Base-by-base conservation (phyloP, 2,888 invertebrate species). In the Tuberolachnus salignus region DNA sequence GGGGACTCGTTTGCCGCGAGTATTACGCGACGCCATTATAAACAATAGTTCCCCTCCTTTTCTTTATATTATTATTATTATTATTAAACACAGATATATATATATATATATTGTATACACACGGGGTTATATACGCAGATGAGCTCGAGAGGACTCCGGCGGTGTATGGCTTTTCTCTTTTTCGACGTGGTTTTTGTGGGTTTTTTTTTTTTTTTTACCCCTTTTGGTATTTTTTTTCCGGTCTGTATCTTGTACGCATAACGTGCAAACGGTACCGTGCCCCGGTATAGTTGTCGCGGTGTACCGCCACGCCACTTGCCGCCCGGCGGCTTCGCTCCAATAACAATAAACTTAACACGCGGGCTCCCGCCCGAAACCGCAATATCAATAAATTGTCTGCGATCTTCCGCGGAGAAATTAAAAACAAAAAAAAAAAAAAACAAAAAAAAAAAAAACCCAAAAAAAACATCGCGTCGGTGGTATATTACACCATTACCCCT, bases 381-480 rank as follows among this genome's bases (percentile, higher is more conserved):
- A 78, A 78, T 69, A 69, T 78, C 78, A 78, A 75, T 75, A 75
- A 75, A 75, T 75, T 57, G 75, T 75, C 64, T 57, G 46, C 75
- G 53, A 73, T 73, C 73, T 73, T 73, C 63, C 73, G 42, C 73
- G 42, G 42, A 63, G 63, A 16, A 73, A 73, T 73, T 73, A 73
- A 64, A 73, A 63, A 63, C n/a, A 16, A 59, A 61, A 42, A 63
- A 63, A 44, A 16, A 59, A 61, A 42, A 51, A 51, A 73, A 34
- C n/a, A n/a, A n/a, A n/a, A n/a, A n/a, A n/a, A n/a, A n/a, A n/a
- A n/a, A n/a, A n/a, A n/a, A n/a, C n/a, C n/a, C n/a, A n/a, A n/a
- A n/a, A n/a, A n/a, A n/a, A n/a, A n/a, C n/a, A n/a, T n/a, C n/a
- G n/a, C n/a, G n/a, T n/a, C n/a, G n/a, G n/a, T n/a, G n/a, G n/a